Conservation (phyloP, 2,113 vertebrate genomes). For the Callocephalon fimbriatum region DNA sequence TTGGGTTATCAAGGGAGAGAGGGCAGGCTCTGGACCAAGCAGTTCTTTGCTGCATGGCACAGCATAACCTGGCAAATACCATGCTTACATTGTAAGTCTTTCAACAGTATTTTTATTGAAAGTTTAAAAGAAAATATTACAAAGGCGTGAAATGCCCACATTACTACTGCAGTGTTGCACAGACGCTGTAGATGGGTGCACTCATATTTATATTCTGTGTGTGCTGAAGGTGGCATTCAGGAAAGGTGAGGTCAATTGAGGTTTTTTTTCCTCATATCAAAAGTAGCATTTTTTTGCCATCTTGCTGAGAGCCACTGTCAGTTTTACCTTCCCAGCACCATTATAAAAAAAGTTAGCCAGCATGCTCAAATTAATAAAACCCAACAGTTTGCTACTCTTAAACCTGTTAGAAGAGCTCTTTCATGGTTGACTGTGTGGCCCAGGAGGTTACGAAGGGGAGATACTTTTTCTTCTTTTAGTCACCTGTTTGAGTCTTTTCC, state of each 20-base stretch:
- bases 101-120: background rate
- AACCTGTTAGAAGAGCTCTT: slow-evolving; percentile 28
- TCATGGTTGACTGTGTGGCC: slow-evolving; percentile 34
- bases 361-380: slow-evolving; percentile 21
- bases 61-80: background rate
- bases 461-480: slow-evolving; percentile 43
- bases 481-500: slow-evolving; percentile 53
- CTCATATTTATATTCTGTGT: background rate
- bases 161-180: background rate
- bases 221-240: background rate
- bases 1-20: background rate
- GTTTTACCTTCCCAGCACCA: background rate
- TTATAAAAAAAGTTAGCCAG: background rate
- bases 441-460: slow-evolving; percentile 5
- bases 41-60: background rate
- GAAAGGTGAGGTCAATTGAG: background rate
- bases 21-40: background rate
- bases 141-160: background rate
- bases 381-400: slow-evolving; percentile 3
- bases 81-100: background rate
- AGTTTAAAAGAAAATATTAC: background rate
- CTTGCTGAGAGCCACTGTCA: background rate
- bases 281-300: background rate
- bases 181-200: background rate
- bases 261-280: background rate